These are phyloP conservation scores for Ammodytes dubius DNA, from an alignment of 2,113 vertebrate species.

Conservation along the genomic window DNA sequence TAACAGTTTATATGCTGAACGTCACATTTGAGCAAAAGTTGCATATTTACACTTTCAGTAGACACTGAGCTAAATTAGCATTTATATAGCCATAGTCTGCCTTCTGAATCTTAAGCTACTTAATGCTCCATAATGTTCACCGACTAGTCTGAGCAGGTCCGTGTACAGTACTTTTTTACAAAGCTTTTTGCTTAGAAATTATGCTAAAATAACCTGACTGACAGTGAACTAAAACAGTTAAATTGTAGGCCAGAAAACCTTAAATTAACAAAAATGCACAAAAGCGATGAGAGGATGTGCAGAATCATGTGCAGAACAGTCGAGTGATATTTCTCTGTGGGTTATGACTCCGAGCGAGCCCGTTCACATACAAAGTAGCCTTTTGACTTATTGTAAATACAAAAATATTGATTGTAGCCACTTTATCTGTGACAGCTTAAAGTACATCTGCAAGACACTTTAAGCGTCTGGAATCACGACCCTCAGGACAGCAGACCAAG, in stretches of 20 bases:
- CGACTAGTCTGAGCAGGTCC: no score
- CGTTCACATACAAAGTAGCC: not conserved
- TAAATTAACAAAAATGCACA: not conserved
- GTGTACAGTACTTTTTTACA: not conserved
- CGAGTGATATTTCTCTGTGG: not conserved
- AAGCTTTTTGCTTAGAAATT: not conserved
- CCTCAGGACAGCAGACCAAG: not conserved
- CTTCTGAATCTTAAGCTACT: not conserved
- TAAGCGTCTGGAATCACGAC: not conserved
- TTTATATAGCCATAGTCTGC: not conserved
- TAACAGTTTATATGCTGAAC: not conserved
- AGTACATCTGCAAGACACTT: not conserved
- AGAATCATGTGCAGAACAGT: not conserved
- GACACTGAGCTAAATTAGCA: not conserved
- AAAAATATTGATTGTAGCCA: not conserved
- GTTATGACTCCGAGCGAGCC: not conserved
- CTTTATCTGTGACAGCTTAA: not conserved
- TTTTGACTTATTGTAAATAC: no score
- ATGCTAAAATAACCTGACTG: not conserved
- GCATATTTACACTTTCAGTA: not conserved
- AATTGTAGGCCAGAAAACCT: not conserved
- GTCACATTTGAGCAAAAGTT: not conserved
- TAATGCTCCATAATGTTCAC: not conserved
- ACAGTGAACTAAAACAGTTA: not conserved
- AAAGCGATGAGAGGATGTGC: not conserved